phyloP scores from a whole-genome alignment of 2,888 invertebrate species.

The Rhogogaster chlorosoma region DNA sequence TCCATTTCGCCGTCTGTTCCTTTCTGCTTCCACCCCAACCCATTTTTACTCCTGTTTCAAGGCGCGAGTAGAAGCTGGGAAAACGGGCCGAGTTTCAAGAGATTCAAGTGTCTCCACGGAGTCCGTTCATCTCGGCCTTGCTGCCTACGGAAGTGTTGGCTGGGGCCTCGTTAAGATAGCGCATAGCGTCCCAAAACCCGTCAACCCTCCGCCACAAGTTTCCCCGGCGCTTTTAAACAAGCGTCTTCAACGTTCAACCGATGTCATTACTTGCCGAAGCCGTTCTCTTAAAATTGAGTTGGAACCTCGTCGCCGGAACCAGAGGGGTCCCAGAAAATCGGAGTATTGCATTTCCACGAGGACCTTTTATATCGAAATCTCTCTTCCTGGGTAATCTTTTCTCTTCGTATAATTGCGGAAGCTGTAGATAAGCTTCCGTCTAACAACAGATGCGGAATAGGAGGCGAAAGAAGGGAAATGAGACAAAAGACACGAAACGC shows the following conservation, averaged over 20 bases:
- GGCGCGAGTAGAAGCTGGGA: constrained; percentile 6
- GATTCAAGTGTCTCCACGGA: constrained; percentile 46
- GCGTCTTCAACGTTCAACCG: constrained; percentile 8
- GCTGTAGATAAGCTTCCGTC: neutral
- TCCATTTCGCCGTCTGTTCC: neutral
- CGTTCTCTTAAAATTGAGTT: neutral
- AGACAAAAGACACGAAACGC: constrained; percentile 1
- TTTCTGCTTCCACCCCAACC: neutral
- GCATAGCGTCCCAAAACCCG: constrained; percentile 42
- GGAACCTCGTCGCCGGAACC: neutral
- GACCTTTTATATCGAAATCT: neutral
- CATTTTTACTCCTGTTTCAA: constrained; percentile 13
- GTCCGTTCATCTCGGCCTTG: constrained; percentile 14
- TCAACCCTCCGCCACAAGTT: constrained; percentile 21
- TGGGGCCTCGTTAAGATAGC: constrained; percentile 45
- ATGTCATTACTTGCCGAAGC: constrained; percentile 2
- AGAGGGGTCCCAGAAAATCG: neutral
- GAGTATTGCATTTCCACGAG: neutral
- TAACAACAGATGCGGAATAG: neutral
- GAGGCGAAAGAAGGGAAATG: neutral
- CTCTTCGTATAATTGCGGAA: neutral
- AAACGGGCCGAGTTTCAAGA: constrained; percentile 39
- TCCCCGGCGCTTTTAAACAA: neutral
- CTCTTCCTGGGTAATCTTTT: neutral
- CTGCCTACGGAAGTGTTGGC: constrained; percentile 38